Base-by-base conservation (phyloP, 1,140 invertebrate genomes). In the Eupeodes corollae region DNA sequence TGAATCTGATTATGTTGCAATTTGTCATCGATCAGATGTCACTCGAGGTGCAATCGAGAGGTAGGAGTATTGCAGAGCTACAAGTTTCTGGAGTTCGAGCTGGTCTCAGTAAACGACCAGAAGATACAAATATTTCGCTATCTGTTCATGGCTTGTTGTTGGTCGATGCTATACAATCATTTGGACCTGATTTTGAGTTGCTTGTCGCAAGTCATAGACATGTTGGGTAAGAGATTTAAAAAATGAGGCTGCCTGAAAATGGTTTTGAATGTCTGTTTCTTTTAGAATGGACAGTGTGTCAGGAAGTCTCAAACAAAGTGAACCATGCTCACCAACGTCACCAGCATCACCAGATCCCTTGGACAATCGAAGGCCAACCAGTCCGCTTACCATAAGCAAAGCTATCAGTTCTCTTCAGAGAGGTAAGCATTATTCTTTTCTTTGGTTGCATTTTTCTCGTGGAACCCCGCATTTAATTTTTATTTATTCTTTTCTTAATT, bases 121-220 rank as follows among this genome's bases (percentile, higher is more conserved):
- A 75, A 30, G 85, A 92, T 64, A 77, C 81, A 1, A 82, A 79
- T 48, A 69, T 91, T 10, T 81, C 82, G 1, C 76, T 97, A 34
- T 89, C 87, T 31, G 90, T 98, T 11, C 91, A 95, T 68, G 89
- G 89, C 52, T 73, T 98, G 42, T 72, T 97, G 10, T 67, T 98
- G 10, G 92, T 93, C 1, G 93, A 98, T 74, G 92, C 91, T 38
- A 73, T 96, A 52, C 93, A 98, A 68, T 91, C 87, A 9, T 94
- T 91, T 70, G 92, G 93, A 0, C 82, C 84, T 2, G 92, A 98
- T 72, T 98, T 94, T 75, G 92, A 96, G 63, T 70, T 97, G 8
- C 71, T 97, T 2, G 81, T 95, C 11, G 92, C 92, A 10, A 95
- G 91, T 67, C 92, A 96, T 70, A 88, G 88, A 63, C 87, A 93